Percentiles rank a stretch among this genome's conserved stretches.
Conservation (phyloP, 2,113 vertebrate species). For the Fulmarus glacialis region DNA sequence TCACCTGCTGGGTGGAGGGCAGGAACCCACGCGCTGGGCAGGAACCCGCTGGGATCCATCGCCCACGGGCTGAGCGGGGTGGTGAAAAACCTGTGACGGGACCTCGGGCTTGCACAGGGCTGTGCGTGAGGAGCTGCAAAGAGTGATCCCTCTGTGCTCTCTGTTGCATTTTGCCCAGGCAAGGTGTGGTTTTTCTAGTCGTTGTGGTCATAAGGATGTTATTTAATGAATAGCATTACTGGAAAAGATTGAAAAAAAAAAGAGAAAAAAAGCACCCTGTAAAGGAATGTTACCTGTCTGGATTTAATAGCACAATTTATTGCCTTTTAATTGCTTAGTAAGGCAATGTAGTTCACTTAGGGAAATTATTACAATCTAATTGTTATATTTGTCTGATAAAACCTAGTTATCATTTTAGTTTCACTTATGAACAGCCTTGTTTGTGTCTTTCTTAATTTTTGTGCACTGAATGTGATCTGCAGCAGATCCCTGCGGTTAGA, state of each 20-base stretch:
- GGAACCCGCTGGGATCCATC: rapidly evolving
- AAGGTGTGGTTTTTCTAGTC: not conserved
- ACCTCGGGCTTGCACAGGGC: not conserved
- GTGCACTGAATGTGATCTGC: rapidly evolving
- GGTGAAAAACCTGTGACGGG: rapidly evolving
- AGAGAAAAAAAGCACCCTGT: rapidly evolving
- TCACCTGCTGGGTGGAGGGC: not conserved
- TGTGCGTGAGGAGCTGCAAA: not conserved
- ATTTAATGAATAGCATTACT: not conserved
- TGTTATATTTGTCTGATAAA: not conserved
- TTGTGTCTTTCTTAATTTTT: not conserved
- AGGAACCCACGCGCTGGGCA: rapidly evolving
- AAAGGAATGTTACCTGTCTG: not conserved
- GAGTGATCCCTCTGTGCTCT: rapidly evolving
- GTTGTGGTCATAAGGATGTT: not conserved
- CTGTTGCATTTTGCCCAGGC: too few species aligned
- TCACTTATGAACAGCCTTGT: not conserved
- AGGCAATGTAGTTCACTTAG: not conserved
- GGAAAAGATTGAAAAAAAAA: not conserved
- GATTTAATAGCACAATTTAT: not conserved
- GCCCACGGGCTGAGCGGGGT: rapidly evolving
- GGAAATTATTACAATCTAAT: not conserved
- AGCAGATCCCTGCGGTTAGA: rapidly evolving
- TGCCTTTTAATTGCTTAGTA: not conserved
- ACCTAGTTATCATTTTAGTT: not conserved